phyloP scores from a whole-genome alignment of 2,888 invertebrate species.

The Steromphala cineraria region DNA sequence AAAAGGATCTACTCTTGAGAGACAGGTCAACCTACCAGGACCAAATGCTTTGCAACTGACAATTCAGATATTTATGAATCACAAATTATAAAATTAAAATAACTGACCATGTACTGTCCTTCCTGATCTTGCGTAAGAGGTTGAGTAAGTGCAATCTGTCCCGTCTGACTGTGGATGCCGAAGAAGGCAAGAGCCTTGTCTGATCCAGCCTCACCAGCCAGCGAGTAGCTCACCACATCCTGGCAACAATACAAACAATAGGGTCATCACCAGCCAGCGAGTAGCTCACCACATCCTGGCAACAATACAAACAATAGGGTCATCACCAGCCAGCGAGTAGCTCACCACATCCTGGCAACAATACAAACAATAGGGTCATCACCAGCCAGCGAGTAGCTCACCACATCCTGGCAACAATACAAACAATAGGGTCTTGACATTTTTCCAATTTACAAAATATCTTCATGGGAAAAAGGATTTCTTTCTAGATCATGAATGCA shows the following conservation, averaged over 20 bases:
- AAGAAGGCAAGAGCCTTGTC: constrained; percentile 35
- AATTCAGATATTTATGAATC: too few relatives aligned
- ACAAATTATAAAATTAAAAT: too few relatives aligned
- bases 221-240: constrained; percentile 45
- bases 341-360: constrained; percentile 45
- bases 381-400: constrained; percentile 45
- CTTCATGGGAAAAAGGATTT: too few relatives aligned
- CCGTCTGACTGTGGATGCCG: constrained; percentile 45
- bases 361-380: constrained; percentile 16
- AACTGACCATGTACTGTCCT: constrained; percentile 40
- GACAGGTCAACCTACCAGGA: too few relatives aligned
- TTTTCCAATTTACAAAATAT: too few relatives aligned
- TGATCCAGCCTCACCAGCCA: constrained; percentile 37
- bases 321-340: constrained; percentile 43
- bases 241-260: constrained; percentile 23
- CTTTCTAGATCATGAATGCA: too few relatives aligned
- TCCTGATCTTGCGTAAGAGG: constrained; percentile 36
- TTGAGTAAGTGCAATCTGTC: constrained; percentile 47
- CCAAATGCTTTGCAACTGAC: too few relatives aligned
- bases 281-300: constrained; percentile 48
- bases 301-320: not conserved
- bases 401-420: constrained; percentile 40
- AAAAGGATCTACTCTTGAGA: too few relatives aligned
- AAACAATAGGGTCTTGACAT: too few relatives aligned
- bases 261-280: constrained; percentile 41